Conservation (phyloP, 2,888 invertebrate species). For the Diogma glabrata region DNA sequence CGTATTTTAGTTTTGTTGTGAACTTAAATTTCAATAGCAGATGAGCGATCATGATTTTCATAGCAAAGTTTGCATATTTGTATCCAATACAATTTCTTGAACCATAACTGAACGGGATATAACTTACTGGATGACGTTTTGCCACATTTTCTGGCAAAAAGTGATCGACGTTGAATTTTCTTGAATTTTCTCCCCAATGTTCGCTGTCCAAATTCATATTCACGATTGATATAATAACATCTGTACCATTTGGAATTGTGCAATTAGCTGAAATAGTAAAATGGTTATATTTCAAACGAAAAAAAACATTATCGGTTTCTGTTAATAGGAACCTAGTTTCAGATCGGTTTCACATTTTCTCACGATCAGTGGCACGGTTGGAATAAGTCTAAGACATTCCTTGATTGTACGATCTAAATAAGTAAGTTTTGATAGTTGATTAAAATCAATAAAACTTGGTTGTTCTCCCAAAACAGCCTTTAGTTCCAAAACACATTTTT, state of each 20-base stretch:
- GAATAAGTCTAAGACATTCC: not conserved
- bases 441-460: not conserved
- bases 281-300: no score
- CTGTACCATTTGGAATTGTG: not conserved
- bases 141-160: constrained; percentile 1
- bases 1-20: not conserved
- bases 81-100: not conserved
- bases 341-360: not conserved
- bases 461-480: not conserved
- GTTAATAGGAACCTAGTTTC: not conserved
- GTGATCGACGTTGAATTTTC: not conserved
- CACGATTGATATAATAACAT: not conserved
- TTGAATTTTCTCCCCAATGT: constrained; percentile 1
- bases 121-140: constrained; percentile 1
- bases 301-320: no score
- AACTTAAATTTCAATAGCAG: not conserved
- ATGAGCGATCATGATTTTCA: not conserved
- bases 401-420: constrained; percentile 1
- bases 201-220: not conserved
- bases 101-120: constrained; percentile 1
- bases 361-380: not conserved
- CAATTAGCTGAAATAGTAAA: not conserved
- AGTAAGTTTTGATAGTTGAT: not conserved
- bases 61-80: not conserved
- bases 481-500: not conserved